phyloP scores from a whole-genome alignment of 2,888 invertebrate genomes.

The Rhopalosiphum nymphaeae region DNA sequence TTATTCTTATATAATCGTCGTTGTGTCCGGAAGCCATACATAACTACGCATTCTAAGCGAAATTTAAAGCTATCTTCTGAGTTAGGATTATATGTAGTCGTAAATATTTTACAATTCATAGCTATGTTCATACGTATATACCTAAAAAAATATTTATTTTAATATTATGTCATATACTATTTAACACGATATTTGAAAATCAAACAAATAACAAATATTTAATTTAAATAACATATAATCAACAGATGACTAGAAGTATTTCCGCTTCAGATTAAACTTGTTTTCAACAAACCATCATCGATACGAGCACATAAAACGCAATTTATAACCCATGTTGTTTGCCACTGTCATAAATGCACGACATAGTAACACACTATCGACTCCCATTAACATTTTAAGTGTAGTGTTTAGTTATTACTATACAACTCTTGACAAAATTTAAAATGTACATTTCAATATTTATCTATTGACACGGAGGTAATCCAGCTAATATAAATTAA shows the following conservation, averaged over 20 bases:
- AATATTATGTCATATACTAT: not conserved
- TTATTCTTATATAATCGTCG: not conserved
- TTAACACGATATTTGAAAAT: not conserved
- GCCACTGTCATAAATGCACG: not conserved
- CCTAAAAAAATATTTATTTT: not conserved
- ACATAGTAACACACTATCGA: not conserved
- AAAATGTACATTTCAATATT: not conserved
- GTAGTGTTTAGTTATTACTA: not conserved
- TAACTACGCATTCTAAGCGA: not conserved
- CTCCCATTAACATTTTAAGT: not conserved
- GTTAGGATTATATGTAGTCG: not conserved
- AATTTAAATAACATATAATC: not conserved
- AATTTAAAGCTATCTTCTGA: not conserved
- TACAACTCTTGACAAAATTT: not conserved
- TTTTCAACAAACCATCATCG: not conserved
- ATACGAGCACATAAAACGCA: not conserved
- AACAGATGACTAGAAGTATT: slow-evolving; percentile 9
- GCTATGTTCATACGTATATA: not conserved
- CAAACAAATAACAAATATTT: not conserved
- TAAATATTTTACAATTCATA: not conserved
- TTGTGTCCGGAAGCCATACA: not conserved
- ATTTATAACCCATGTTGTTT: not conserved
- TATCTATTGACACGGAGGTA: not conserved
- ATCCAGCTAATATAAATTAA: not conserved
- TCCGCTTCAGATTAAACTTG: not conserved